Evolutionary conservation across 2,797 vertebrate genomes (phyloP).

Genomic region (Hypotaenidia philippensis): DNA sequence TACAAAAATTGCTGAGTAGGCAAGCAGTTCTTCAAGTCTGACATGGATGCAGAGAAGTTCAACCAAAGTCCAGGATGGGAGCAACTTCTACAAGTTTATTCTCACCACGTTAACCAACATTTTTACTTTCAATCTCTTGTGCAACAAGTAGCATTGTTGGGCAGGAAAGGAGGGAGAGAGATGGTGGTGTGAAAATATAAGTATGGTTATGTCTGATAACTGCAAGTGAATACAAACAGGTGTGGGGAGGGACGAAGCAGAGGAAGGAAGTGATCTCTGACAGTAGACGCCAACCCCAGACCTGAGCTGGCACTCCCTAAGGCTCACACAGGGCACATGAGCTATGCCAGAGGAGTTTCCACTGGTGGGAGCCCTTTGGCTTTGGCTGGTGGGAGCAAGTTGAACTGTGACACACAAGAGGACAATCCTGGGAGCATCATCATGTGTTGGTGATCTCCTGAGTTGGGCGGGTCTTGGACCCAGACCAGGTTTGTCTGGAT

Average conservation of each 20-base stretch:
- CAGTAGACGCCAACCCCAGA: background rate
- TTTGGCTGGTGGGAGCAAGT: background rate
- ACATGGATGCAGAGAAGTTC: background rate
- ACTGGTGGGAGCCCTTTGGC: background rate
- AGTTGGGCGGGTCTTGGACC: background rate
- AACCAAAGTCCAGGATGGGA: background rate
- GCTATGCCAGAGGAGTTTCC: background rate
- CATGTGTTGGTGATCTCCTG: background rate
- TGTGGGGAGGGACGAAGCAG: background rate
- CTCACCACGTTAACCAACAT: background rate
- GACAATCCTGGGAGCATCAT: background rate
- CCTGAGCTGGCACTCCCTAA: background rate
- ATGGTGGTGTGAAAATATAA: background rate
- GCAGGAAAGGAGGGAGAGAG: background rate
- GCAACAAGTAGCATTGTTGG: background rate
- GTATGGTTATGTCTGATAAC: background rate
- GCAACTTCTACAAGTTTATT: background rate
- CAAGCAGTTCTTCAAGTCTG: background rate
- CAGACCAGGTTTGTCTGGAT: background rate
- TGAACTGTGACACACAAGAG: background rate
- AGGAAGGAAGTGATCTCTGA: background rate
- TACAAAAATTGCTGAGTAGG: background rate
- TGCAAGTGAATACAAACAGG: background rate
- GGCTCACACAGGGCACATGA: accelerated
- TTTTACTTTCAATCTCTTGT: background rate